A percentile compares a stretch with the other conserved stretches of the same genome.
These are phyloP conservation scores for Tinamus major DNA, from an alignment of 2,797 vertebrate genomes.

Conservation along the genomic window DNA sequence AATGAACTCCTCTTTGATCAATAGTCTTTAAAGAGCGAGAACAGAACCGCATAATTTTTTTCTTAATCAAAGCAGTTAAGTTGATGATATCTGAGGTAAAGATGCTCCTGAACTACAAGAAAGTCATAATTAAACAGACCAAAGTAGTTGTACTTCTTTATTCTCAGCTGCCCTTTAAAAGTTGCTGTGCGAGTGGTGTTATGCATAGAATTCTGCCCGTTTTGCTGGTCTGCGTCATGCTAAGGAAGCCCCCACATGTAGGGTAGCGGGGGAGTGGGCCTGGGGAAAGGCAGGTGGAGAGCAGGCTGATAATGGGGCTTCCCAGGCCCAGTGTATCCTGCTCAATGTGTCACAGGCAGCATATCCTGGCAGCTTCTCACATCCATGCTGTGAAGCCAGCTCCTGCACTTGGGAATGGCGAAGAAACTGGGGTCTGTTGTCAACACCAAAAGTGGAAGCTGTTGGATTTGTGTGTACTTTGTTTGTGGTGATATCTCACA, in stretches of 20 bases:
- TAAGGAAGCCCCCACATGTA: background rate
- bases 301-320: background rate
- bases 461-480: background rate
- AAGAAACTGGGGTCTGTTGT: background rate
- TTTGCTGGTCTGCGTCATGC: background rate
- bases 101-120: background rate
- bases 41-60: background rate
- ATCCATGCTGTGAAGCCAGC: background rate
- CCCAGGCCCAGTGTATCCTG: too few relatives aligned
- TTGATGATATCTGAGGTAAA: background rate
- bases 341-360: rapidly evolving
- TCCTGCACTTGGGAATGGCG: background rate
- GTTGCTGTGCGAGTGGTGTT: background rate
- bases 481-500: background rate
- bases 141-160: background rate
- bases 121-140: background rate
- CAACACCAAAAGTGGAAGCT: background rate
- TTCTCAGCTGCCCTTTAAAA: background rate
- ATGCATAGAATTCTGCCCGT: background rate
- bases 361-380: rapidly evolving
- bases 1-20: background rate
- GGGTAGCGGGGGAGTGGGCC: background rate
- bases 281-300: background rate
- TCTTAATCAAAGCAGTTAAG: background rate
- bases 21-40: background rate